Evolutionary conservation across 2,797 vertebrate species (phyloP), one percentile per base, ranked within the genome.

Genomic region (Mus minutoides): DNA sequence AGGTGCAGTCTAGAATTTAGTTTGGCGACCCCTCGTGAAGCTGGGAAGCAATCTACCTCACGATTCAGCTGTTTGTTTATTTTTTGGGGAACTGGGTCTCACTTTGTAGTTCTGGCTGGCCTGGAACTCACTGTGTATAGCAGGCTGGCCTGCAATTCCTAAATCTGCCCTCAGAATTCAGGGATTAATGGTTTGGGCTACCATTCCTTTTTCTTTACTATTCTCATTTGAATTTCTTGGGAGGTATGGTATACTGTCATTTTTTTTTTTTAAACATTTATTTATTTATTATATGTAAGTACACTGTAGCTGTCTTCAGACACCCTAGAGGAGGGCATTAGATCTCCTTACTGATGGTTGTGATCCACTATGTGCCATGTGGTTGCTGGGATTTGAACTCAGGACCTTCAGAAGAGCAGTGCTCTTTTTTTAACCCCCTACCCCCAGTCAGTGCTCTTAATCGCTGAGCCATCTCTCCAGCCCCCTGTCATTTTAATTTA

Each of bases 161-260:
- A 29, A 40, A 67, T 49, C 40, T 85, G 29, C 29, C 17, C 21
- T 17, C 80, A 43, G 37, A 62, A 40, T 64, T 10, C 58, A 62
- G 40, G 40, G 40, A 17, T 46, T 46, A 46, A 84, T 34, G 40
- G 10, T 19, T 62, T 46, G 58, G 29, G 37, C 16, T 9, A 84
- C 60, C 43, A 9, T 67, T n/a, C 29, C 21, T 52, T 67, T 37
- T 21, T 49, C 43, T 29, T 49, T 3, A 7, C 6, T 34, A 34
- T 24, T 95, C 58, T 95, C 49, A 49, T 78, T 34, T 17, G 73
- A 86, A 90, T 84, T 94, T 91, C 43, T 86, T 95, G 43, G 69
- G 60, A 83, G 69, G 31, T 90, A 34, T 88, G 10, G 58, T 34
- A 60, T 90, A 34, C 92, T 80, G 56, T 83, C 37, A 69, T 40